phyloP scores from a whole-genome alignment of 2,797 vertebrate species.

The Chelidonichthys spinosus region DNA sequence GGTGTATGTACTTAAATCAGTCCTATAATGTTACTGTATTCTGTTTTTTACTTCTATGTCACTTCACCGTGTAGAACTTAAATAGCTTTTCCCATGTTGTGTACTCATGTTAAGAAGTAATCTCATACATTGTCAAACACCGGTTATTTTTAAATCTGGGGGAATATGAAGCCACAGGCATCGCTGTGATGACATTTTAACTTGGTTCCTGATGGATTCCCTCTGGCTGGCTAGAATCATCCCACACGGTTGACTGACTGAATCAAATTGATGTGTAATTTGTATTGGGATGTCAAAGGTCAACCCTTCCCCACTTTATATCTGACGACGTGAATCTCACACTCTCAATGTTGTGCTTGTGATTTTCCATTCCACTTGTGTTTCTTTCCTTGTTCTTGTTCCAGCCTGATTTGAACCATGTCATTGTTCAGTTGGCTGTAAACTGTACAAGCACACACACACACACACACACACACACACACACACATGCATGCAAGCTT shows the following conservation, averaged over 20 bases:
- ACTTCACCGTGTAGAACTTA: slow-evolving; percentile 25
- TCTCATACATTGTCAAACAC: slow-evolving; percentile 3
- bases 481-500: slow-evolving; percentile 40
- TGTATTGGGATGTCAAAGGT: background rate
- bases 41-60: slow-evolving; percentile 20
- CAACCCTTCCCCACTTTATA: background rate
- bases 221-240: slow-evolving; percentile 17
- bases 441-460: slow-evolving; percentile 38
- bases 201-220: slow-evolving; percentile 13
- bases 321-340: background rate
- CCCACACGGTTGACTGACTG: slow-evolving; percentile 12
- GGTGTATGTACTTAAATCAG: slow-evolving; percentile 37
- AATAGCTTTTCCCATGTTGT: slow-evolving; percentile 15
- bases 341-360: slow-evolving; percentile 54
- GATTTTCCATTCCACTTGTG: slow-evolving; percentile 30
- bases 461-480: slow-evolving; percentile 1
- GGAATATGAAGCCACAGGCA: slow-evolving; percentile 54
- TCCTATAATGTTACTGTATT: slow-evolving; percentile 47
- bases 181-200: slow-evolving; percentile 27
- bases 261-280: slow-evolving; percentile 29
- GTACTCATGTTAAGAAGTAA: slow-evolving; percentile 34
- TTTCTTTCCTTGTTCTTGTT: slow-evolving; percentile 41
- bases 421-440: slow-evolving; percentile 24
- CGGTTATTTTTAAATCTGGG: slow-evolving; percentile 34
- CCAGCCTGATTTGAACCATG: slow-evolving; percentile 22